phyloP scores from a whole-genome alignment of 92 coral and sea anemone genomes.

The Anthopleura xanthogrammica region DNA sequence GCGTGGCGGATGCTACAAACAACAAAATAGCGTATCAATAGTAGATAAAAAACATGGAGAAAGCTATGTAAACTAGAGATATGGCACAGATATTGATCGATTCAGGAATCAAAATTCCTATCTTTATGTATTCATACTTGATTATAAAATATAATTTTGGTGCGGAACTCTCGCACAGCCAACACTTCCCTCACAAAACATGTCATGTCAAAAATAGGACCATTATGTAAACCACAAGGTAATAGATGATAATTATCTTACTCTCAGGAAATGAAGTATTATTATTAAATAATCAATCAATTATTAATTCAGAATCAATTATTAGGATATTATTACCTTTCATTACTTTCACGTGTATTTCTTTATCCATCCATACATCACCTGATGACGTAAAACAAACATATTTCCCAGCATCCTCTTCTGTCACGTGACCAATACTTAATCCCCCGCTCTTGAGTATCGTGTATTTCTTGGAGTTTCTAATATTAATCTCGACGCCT shows the following conservation, averaged over 20 bases:
- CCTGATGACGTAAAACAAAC: conserved; percentile 28
- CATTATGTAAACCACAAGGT: no score
- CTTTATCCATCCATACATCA: conserved; percentile 28
- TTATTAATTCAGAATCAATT: neutral
- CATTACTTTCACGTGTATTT: conserved; percentile 4
- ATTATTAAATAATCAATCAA: neutral
- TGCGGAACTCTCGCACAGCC: no score
- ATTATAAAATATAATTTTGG: no score
- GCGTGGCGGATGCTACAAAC: neutral
- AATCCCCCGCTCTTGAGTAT: conserved; percentile 11
- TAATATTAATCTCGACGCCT: neutral
- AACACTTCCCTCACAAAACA: no score
- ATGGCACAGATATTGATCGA: neutral
- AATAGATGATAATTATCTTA: neutral
- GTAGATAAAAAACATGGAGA: neutral
- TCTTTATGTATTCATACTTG: no score
- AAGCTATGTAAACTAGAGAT: neutral
- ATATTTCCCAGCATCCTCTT: conserved; percentile 32
- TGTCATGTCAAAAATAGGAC: no score
- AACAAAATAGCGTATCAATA: neutral
- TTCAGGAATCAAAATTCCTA: no score
- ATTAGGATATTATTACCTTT: conserved; percentile 18
- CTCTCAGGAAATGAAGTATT: no score
- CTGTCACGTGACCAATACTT: conserved; percentile 19
- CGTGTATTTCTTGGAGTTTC: conserved; percentile 13